Evolutionary conservation across 1,140 invertebrate species (phyloP).

Genomic region (Ips typographus): DNA sequence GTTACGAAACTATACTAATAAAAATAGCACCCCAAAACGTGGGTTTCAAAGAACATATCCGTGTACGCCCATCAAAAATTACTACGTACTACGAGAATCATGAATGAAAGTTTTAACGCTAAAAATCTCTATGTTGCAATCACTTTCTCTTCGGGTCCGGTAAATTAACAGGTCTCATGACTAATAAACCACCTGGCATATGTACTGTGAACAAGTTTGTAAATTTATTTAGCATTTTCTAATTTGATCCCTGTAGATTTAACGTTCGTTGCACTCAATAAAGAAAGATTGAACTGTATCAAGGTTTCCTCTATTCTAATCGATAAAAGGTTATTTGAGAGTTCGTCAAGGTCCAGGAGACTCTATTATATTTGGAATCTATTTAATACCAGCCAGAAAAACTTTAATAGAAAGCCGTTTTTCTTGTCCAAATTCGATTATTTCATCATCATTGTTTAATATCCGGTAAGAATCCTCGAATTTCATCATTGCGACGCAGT

Average conservation of each 20-base stretch:
- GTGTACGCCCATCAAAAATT: constrained; percentile 6
- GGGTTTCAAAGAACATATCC: not conserved
- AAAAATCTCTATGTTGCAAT: constrained; percentile 27
- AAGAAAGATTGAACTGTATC: not conserved
- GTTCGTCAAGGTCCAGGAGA: not conserved
- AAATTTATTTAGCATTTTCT: not conserved
- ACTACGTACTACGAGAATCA: constrained; percentile 23
- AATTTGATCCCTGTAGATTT: not conserved
- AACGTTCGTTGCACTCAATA: not conserved
- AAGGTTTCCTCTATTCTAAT: not conserved
- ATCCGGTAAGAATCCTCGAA: constrained; percentile 21
- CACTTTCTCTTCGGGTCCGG: constrained; percentile 28
- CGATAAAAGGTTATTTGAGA: not conserved
- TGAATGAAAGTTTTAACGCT: constrained; percentile 30
- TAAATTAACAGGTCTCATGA: constrained; percentile 23
- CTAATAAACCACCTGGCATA: constrained; percentile 27
- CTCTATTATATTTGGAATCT: not conserved
- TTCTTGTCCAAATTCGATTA: constrained; percentile 1
- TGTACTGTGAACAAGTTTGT: constrained; percentile 6
- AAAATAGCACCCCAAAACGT: too few relatives aligned
- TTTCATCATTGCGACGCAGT: constrained; percentile 23
- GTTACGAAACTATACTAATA: too few relatives aligned
- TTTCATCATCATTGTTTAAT: constrained; percentile 25
- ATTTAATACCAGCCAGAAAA: not conserved
- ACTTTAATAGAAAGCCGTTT: not conserved